Base-by-base conservation (phyloP, 1,140 invertebrate species). In the Stenopsyche tienmushanensis region DNA sequence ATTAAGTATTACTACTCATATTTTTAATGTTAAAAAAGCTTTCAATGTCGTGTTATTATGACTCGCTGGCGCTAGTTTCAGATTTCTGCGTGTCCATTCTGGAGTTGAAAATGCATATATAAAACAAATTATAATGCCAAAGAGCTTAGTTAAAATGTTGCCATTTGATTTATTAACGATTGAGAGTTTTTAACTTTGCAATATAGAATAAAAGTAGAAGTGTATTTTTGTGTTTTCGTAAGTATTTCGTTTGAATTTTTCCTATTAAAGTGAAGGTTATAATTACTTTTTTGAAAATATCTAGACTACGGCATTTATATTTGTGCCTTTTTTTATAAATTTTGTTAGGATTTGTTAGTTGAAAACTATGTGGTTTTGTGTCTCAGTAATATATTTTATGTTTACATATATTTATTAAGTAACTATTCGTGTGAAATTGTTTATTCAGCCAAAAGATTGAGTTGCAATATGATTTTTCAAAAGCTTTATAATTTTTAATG, bases 101-200 rank as follows among this genome's bases (percentile, higher is more conserved):
- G 18, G 62, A 41, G 44, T 20, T 47, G 41, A 60, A 65, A 59
- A 62, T 60, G 68, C 68, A 70, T 70, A 60, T 44, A 20, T 60
- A 54, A 64, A 64, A 70, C 68, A 70, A 70, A 70, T 64, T 47
- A 53, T 64, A 66, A 70, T 66, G 60, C 68, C 68, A 70, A 70
- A 70, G 68, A 70, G 60, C 64, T 66, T 64, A 66, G 64, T 18
- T 70, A 57, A 69, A 69, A 63, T 69, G 63, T 63, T 65, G 59
- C 64, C 59, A 58, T 63, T 41, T 53, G 15, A 17, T 1, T 1
- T n/a, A 25, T 20, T 10, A 7, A 57, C 15, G 25, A 26, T n/a
- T 57, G 18, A 34, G 1, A 34, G 26, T 55, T 23, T 15, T 34
- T 55, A n/a, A 21, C 1, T 21, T 15, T 1, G 29, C 15, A 54